Conservation (phyloP, 2,113 vertebrate genomes). For the Diadophis punctatus region DNA sequence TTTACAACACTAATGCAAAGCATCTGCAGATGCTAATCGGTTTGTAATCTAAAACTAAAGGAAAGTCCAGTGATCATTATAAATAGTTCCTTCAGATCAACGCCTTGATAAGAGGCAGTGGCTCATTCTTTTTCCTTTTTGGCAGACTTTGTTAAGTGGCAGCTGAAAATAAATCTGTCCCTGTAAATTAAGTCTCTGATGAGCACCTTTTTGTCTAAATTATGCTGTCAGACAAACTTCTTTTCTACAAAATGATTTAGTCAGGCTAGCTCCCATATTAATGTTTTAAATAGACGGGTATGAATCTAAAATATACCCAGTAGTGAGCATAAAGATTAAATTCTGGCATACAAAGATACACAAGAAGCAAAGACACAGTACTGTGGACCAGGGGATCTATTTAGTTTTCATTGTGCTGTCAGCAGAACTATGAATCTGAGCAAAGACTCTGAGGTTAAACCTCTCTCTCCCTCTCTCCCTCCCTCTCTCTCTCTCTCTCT, state of each 20-base stretch:
- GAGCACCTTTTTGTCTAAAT: slow-evolving; percentile 45
- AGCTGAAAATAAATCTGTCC: slow-evolving; percentile 23
- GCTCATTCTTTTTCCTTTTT: neutral
- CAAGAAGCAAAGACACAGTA: slow-evolving; percentile 13
- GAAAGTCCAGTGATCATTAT: slow-evolving; percentile 28
- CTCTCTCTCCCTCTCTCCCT: too few relatives aligned
- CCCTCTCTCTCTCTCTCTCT: too few relatives aligned
- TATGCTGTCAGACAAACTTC: slow-evolving; percentile 43
- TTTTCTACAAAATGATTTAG: slow-evolving; percentile 38
- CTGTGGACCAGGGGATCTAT: slow-evolving; percentile 25
- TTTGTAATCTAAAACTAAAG: slow-evolving; percentile 29
- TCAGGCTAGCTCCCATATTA: slow-evolving; percentile 14
- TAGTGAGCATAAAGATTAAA: slow-evolving; percentile 40
- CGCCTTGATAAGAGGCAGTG: slow-evolving; percentile 41
- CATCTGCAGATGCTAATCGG: slow-evolving; percentile 33
- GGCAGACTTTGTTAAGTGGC: slow-evolving; percentile 6
- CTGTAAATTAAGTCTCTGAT: slow-evolving; percentile 17
- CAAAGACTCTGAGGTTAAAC: slow-evolving; percentile 17
- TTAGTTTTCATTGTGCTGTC: slow-evolving; percentile 36
- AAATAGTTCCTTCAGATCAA: slow-evolving; percentile 31
- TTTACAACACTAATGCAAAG: slow-evolving; percentile 42
- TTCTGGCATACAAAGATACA: slow-evolving; percentile 31
- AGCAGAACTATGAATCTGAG: slow-evolving; percentile 11
- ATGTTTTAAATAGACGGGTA: slow-evolving; percentile 34
- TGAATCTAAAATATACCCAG: slow-evolving; percentile 30